Evolutionary conservation across 2,797 vertebrate genomes (phyloP).

Genomic region (Erpetoichthys calabaricus): DNA sequence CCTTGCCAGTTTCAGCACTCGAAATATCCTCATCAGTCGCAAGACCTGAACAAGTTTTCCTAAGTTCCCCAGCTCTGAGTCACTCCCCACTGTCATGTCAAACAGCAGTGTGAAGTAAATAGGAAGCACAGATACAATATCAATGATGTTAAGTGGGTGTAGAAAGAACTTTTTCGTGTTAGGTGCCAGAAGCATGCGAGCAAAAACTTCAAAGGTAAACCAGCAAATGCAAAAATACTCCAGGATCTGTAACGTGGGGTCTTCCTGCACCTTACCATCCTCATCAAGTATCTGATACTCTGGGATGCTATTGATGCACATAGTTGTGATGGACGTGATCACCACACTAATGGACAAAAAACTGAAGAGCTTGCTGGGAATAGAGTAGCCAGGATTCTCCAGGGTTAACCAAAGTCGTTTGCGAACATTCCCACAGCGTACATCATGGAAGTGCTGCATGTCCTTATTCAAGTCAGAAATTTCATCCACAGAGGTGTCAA

Average conservation of each 20-base stretch:
- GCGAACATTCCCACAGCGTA: constrained; percentile 65
- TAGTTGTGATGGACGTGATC: constrained; percentile 75
- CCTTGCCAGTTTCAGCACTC: constrained; percentile 85
- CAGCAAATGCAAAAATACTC: constrained; percentile 92
- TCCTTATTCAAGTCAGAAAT: constrained; percentile 82
- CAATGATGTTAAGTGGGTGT: constrained; percentile 85
- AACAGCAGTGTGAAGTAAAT: constrained; percentile 84
- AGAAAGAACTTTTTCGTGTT: constrained; percentile 78
- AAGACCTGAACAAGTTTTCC: constrained; percentile 86
- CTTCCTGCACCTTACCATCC: constrained; percentile 49
- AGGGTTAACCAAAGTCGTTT: constrained; percentile 88
- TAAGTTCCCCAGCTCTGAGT: constrained; percentile 60
- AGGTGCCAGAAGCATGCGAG: constrained; percentile 77
- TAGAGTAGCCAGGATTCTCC: constrained; percentile 94
- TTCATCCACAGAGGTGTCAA: constrained; percentile 80
- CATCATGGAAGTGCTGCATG: constrained; percentile 67
- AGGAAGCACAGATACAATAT: constrained; percentile 78
- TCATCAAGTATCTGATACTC: constrained; percentile 73
- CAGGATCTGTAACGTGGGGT: constrained; percentile 61
- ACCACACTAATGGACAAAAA: constrained; percentile 82
- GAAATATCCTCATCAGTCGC: constrained; percentile 86
- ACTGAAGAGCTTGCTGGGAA: constrained; percentile 92
- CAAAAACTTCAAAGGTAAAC: constrained; percentile 92
- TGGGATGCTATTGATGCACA: constrained; percentile 91
- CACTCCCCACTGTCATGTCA: constrained; percentile 54